A percentile compares a stretch with the other conserved stretches of the same genome.
These are phyloP conservation scores for Cinclus cinclus DNA, from an alignment of 2,113 vertebrate species.

Conservation along the genomic window DNA sequence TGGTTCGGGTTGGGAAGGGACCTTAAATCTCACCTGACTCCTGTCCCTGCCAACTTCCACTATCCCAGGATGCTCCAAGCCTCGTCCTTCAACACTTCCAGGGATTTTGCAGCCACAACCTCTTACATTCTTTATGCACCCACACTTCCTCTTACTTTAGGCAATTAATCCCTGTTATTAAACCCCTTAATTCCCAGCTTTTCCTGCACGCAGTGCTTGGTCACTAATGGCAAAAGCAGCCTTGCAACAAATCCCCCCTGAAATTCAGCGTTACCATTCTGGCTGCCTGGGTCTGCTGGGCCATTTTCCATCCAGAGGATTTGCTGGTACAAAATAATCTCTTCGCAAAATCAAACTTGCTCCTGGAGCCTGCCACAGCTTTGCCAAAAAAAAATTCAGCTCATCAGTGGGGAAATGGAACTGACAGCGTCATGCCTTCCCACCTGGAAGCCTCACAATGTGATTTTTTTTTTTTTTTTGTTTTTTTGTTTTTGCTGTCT, in stretches of 20 bases:
- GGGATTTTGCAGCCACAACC: background rate
- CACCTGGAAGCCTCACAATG: background rate
- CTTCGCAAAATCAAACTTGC: background rate
- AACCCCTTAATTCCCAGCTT: background rate
- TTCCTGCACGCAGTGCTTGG: background rate
- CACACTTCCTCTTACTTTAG: background rate
- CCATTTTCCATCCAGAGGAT: background rate
- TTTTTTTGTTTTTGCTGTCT: background rate
- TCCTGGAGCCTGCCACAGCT: background rate
- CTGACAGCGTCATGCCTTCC: background rate
- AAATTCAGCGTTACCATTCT: background rate
- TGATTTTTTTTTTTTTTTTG: too few species aligned
- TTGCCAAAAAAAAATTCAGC: background rate
- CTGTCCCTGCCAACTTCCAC: background rate
- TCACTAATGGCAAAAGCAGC: conserved; percentile 23
- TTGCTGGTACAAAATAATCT: background rate
- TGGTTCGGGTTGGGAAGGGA: background rate
- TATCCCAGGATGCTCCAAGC: fast-evolving
- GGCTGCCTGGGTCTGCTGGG: background rate
- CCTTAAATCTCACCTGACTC: background rate
- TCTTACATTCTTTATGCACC: background rate
- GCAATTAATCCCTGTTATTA: background rate
- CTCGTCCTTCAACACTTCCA: background rate
- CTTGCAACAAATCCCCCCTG: background rate
- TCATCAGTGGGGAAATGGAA: background rate